phyloP scores from a whole-genome alignment of 2,888 invertebrate genomes.

The Heliconius charithonia region DNA sequence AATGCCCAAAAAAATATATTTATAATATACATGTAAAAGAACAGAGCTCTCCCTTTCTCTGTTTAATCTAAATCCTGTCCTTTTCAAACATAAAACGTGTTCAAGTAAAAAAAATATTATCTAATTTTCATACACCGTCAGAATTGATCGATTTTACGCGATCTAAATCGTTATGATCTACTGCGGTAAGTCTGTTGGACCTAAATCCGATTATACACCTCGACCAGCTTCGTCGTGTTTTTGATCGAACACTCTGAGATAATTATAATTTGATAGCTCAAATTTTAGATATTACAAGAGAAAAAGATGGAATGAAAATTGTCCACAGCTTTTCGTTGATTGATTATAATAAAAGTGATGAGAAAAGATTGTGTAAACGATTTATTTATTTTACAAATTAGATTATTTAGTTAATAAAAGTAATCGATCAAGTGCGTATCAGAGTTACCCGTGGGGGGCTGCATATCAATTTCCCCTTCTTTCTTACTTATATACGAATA shows the following conservation, averaged over 20 bases:
- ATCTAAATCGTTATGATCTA: background rate
- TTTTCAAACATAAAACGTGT: background rate
- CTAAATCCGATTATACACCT: conserved; percentile 4
- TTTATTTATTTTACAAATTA: background rate
- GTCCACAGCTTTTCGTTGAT: conserved; percentile 5
- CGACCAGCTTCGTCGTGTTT: conserved; percentile 1
- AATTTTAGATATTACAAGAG: background rate
- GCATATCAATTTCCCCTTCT: too few species aligned
- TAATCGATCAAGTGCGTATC: too few species aligned
- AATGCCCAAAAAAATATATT: too few species aligned
- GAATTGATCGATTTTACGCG: background rate
- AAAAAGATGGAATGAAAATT: background rate
- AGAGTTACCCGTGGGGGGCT: too few species aligned
- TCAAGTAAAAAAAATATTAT: background rate
- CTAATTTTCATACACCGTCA: background rate
- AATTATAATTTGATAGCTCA: background rate
- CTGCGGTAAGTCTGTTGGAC: background rate
- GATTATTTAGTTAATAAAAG: too few species aligned
- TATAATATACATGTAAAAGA: too few species aligned
- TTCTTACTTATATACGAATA: too few species aligned
- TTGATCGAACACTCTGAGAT: conserved; percentile 14
- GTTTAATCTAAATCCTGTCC: too few species aligned
- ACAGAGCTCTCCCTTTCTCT: too few species aligned
- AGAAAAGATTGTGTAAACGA: background rate
- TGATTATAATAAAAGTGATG: background rate